A percentile compares a stretch with the other conserved stretches of the same genome.
phyloP scores from a whole-genome alignment of 2,797 vertebrate genomes.

The Sardinella longiceps region DNA sequence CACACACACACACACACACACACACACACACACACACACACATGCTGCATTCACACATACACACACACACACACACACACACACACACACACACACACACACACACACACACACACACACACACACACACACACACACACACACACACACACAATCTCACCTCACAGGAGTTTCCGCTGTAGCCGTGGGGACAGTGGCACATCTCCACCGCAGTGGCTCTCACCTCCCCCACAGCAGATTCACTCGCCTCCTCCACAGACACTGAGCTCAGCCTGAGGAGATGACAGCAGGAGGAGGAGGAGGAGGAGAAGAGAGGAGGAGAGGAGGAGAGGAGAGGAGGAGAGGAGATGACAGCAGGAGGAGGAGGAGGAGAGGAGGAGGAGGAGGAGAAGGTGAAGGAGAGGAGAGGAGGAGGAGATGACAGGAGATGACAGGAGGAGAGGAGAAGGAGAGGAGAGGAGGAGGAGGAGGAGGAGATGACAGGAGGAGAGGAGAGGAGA shows the following conservation, averaged over 20 bases:
- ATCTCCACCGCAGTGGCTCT: constrained; percentile 83
- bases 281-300: not conserved
- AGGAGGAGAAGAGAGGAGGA: not conserved
- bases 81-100: not conserved
- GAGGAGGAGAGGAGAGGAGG: constrained; percentile 29
- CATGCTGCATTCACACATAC: not conserved
- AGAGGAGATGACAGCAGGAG: not conserved
- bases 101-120: not conserved
- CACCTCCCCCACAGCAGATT: constrained; percentile 59
- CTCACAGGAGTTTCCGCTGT: constrained; percentile 91
- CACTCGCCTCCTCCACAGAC: constrained; percentile 74
- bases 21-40: not conserved
- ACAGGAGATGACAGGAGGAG: no score
- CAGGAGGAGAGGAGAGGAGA: not conserved
- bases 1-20: not conserved
- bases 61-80: not conserved
- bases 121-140: not conserved
- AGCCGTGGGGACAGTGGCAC: constrained; percentile 88
- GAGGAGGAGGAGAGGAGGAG: not conserved
- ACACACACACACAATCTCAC: constrained; percentile 67
- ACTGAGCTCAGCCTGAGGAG: constrained; percentile 72
- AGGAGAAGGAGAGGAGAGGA: not conserved
- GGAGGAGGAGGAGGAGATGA: not conserved
- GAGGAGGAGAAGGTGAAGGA: not conserved
- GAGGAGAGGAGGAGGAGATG: not conserved